Evolutionary conservation across 1,140 invertebrate genomes (phyloP).

Genomic region (Heliconius himera): DNA sequence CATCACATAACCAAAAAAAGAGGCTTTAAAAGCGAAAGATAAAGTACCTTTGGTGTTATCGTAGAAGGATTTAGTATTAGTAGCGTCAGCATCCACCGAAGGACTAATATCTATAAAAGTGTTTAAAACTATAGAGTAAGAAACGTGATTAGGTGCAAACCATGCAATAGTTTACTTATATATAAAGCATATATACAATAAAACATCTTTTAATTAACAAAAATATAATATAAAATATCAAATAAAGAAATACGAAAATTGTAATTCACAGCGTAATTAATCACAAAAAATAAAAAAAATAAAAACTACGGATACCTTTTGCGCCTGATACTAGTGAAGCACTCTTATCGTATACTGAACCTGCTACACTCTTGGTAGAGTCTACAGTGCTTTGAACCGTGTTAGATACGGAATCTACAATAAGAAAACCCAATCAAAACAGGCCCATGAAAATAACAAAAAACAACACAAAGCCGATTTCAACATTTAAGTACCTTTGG

Average conservation of each 20-base stretch:
- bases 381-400: constrained; percentile 44
- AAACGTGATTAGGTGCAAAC: constrained; percentile 23
- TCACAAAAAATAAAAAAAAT: not conserved
- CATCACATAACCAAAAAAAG: not conserved
- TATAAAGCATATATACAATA: constrained; percentile 1
- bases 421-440: constrained; percentile 17
- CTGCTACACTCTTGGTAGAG: constrained; percentile 40
- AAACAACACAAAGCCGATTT: not conserved
- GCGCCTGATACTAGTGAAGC: constrained; percentile 39
- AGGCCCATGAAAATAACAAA: not conserved
- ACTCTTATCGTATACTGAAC: constrained; percentile 43
- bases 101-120: constrained; percentile 55
- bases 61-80: constrained; percentile 38
- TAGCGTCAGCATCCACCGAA: constrained; percentile 38
- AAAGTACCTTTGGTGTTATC: constrained; percentile 47
- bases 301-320: constrained; percentile 34
- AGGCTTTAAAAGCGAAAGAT: not conserved
- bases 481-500: constrained; percentile 28
- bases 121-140: constrained; percentile 39
- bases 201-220: not conserved
- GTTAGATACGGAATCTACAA: constrained; percentile 45
- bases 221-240: not conserved
- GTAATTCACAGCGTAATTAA: not conserved
- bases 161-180: constrained; percentile 29
- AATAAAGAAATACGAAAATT: not conserved